Conservation (phyloP, 2,113 vertebrate species). For the Lepidothrix coronata region DNA sequence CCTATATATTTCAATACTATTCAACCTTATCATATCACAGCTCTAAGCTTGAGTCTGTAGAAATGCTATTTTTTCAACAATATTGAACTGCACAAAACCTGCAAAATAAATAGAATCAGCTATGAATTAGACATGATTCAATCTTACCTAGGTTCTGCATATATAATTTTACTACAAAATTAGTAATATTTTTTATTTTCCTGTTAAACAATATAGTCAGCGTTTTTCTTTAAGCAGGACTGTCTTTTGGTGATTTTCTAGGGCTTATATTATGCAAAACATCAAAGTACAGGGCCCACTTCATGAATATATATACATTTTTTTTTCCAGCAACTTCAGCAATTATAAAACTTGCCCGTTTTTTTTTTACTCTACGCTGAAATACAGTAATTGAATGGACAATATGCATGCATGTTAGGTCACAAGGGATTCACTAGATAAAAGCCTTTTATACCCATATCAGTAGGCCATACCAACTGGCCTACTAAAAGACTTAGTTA, state of each 20-base stretch:
- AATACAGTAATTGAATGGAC: background rate
- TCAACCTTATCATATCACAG: background rate
- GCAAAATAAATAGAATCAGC: slow-evolving; percentile 15
- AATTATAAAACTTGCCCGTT: slow-evolving; percentile 2
- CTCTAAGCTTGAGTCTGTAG: background rate
- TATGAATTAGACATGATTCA: slow-evolving; percentile 37
- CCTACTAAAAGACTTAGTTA: background rate
- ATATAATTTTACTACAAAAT: slow-evolving; percentile 43
- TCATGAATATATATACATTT: background rate
- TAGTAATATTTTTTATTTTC: slow-evolving; percentile 21
- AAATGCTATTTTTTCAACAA: background rate
- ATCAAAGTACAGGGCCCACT: background rate
- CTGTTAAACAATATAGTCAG: slow-evolving; percentile 22
- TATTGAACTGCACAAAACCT: background rate
- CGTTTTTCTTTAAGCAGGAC: background rate
- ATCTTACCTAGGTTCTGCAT: slow-evolving; percentile 1
- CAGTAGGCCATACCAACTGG: background rate
- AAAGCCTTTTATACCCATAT: background rate
- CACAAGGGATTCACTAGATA: background rate
- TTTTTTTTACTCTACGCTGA: background rate
- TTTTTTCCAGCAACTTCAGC: background rate
- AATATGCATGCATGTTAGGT: accelerated
- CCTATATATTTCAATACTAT: background rate
- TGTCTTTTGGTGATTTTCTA: slow-evolving; percentile 9
- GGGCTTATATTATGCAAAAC: background rate